Evolutionary conservation across 1,140 invertebrate genomes (phyloP), one percentile per base, ranked within the genome.

Genomic region (Doryteuthis pealeii): DNA sequence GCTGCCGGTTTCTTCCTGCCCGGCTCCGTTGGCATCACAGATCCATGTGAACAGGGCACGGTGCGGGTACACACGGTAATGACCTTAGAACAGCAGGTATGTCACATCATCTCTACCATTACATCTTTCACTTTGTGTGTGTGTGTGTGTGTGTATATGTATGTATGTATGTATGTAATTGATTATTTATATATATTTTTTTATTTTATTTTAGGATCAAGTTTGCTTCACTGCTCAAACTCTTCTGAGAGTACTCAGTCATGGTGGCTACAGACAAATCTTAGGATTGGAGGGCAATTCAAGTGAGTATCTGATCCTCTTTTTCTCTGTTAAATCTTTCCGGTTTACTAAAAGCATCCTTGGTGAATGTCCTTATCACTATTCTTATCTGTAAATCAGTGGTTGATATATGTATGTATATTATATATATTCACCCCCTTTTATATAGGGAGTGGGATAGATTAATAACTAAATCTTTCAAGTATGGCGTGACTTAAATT

Each of bases 1-100:
- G 91, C 95, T 6, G 94, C 95, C n/a, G 97, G 97, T 4, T 89
- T 99, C 58, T 98, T 99, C 86, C 89, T 99, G 54, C 97, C 96
- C 18, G 96, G 96, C 62, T 97, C 96, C 26, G 94, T 95, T 43
- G 96, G 96, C 43, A 95, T 98, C 78, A 93, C 93, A 0, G 96
- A 98, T 89, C 96, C 96, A 8, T 98, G 96, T 87, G 95, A 98
- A 86, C 93, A 93, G 58, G 94, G 94, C 0, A 93, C 93, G 77
- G 92, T 95, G 40, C 91, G 96, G 22, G 94, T 97, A 4, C 96
- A 99, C 85, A 96, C 94, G 30, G 92, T 93, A 1, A 93, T 99
- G 90, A 92, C 94, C 0, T 89, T 98, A n/a, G 95, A 97, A 83
- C 95, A 99, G 86, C 95, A 98, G 89, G 89, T 89, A 77, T 58